These are phyloP conservation scores for Stomorhina lunata DNA, from an alignment of 2,888 invertebrate genomes.

Conservation along the genomic window DNA sequence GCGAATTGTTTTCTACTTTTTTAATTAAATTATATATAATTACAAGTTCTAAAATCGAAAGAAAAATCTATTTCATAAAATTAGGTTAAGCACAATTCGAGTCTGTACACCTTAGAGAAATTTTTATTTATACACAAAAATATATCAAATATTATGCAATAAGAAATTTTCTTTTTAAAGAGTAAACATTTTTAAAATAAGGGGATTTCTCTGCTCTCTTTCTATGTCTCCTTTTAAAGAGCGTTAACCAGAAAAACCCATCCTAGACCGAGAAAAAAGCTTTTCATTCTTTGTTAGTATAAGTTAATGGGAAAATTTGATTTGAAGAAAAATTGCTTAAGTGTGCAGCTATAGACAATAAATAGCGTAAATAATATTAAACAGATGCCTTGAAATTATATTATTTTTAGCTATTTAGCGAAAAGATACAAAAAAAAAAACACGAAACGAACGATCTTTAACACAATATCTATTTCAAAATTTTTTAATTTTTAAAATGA, in stretches of 20 bases:
- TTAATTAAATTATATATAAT: too few species aligned
- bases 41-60: too few species aligned
- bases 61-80: neutral
- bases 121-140: conserved; percentile 40
- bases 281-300: neutral
- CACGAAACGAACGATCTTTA: conserved; percentile 27
- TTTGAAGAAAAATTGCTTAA: conserved; percentile 37
- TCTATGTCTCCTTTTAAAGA: neutral
- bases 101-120: conserved; percentile 4
- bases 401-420: conserved; percentile 57
- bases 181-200: neutral
- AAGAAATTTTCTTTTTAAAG: neutral
- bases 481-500: conserved; percentile 24
- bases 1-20: too few species aligned
- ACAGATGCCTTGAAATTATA: conserved; percentile 52
- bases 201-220: neutral
- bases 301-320: conserved; percentile 3
- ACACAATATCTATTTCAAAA: conserved; percentile 46
- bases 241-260: neutral
- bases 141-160: conserved; percentile 27
- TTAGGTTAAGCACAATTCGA: conserved; percentile 11
- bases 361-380: conserved; percentile 45
- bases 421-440: too few species aligned
- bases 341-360: too few species aligned
- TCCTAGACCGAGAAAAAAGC: conserved; percentile 26